Conservation (phyloP, 2,888 invertebrate species). For the Microplitis manilae region DNA sequence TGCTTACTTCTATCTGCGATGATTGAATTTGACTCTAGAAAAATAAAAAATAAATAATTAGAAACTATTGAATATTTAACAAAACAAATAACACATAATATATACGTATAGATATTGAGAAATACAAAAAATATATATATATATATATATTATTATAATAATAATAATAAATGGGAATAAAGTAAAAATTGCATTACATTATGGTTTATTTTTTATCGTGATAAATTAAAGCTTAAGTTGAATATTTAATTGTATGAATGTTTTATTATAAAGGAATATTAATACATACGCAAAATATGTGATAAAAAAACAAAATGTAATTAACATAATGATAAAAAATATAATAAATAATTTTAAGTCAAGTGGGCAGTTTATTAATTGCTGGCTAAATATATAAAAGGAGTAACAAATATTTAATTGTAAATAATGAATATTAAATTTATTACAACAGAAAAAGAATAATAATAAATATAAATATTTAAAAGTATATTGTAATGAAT, state of each 20-base stretch:
- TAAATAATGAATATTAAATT: slow-evolving; percentile 62
- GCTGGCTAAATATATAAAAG: slow-evolving; percentile 60
- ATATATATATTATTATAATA: neutral
- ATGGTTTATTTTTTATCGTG: neutral
- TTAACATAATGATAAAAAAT: slow-evolving; percentile 64
- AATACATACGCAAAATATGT: slow-evolving; percentile 69
- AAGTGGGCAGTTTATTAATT: slow-evolving; percentile 65
- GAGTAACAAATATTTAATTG: slow-evolving; percentile 61
- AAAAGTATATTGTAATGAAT: slow-evolving; percentile 22
- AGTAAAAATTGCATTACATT: slow-evolving; percentile 42
- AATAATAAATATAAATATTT: slow-evolving; percentile 41
- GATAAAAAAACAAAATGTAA: slow-evolving; percentile 66
- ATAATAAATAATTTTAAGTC: slow-evolving; percentile 53
- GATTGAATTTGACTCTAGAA: slow-evolving; percentile 11
- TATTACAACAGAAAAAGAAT: slow-evolving; percentile 14
- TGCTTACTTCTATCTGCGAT: neutral
- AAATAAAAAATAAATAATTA: slow-evolving; percentile 38
- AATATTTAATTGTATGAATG: neutral
- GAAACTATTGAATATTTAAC: slow-evolving; percentile 1
- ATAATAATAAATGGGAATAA: neutral
- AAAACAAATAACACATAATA: no score
- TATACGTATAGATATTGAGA: no score
- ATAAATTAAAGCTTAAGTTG: neutral
- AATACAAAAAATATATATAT: slow-evolving; percentile 29
- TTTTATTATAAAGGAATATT: slow-evolving; percentile 5